Base-by-base conservation (phyloP, 2,888 invertebrate species). In the Plagiodera versicolora region DNA sequence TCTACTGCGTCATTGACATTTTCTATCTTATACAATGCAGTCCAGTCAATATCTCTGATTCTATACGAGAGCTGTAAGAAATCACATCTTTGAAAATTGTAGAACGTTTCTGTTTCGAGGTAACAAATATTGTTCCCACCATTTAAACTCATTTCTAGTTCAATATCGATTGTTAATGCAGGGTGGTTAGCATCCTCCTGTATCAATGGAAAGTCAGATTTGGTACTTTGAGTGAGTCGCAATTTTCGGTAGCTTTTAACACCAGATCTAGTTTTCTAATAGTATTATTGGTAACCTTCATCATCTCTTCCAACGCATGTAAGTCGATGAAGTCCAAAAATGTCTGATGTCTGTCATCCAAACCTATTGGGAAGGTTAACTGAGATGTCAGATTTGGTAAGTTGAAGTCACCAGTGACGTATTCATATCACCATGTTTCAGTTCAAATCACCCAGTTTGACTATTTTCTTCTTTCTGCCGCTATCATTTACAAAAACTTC, bases 11-110 rank as follows among this genome's bases (percentile, higher is more conserved):
- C 49, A 49, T 49, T 49, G 24, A 49, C 2, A 49, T 14, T 49
- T 28, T 49, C 24, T n/a, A 49, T 19, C 14, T 28, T 2, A 3
- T 18, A 47, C 46, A 47, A 18, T 47, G n/a, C 28, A 4, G 24
- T 49, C 49, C 28, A 20, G 49, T 49, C 49, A 49, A 24, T 49
- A 49, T 24, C 49, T 49, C 49, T 49, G 11, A 49, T 49, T 11
- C 24, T 49, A 24, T 49, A 49, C 11, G 24, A 20, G 2, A 49
- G 28, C 28, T 49, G 49, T 49, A 49, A 49, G 24, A 28, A 49
- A 49, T 49, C 49, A 24, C 49, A 49, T 24, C 28, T 49, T 24
- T 8, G 19, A 46, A 20, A 46, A 20, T 20, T 46, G 18, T 46
- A 46, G 11, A 11, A 46, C 11, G 46, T 18, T 19, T 46, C 46